Base-by-base conservation (phyloP, 2,113 vertebrate species). In the Bos javanicus region DNA sequence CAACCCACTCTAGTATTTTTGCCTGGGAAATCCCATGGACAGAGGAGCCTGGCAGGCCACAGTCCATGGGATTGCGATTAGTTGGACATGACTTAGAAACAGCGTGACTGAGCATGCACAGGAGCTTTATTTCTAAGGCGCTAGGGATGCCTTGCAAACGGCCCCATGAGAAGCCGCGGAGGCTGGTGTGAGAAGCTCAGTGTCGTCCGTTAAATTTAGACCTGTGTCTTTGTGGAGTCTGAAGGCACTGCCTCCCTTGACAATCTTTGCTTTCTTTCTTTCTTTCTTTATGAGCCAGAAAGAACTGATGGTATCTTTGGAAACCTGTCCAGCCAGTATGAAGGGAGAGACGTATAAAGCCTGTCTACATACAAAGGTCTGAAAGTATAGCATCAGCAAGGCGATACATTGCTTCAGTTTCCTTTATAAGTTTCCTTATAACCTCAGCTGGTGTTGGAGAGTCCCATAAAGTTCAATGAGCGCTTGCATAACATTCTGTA, bases 211-310 rank as follows among this genome's bases (percentile, higher is more conserved):
- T 96, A 43, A 64, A 57, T 97, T 97, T 62, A 90, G 81, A 97
- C 50, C 97, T 98, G 98, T 97, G 98, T 99, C 97, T 99, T 97
- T 98, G 98, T 98, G 98, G 97, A 97, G 98, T 87, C 67, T 94
- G 95, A 96, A 97, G 95, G 90, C 97, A 80, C 74, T 84, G 1
- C 80, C 30, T 98, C n/a, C 25, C 9, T 16, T 57, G 94, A 85
- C 16, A 91, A 50, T 2, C 2, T 83, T 92, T 90, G 30, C 80
- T 83, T 28, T 87, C 52, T 39, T 56, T 15, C 15, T 16, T 80
- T 71, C 62, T 59, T 90, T 87, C 48, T 89, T 23, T 48, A 46
- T 6, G 36, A 62, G 4, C 56, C 17, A 60, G 30, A 74, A 92
- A 25, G 5, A 95, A 33, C 59, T 60, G 54, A 4, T 6, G 95